Conservation (phyloP, 2,888 invertebrate species). For the Eupithecia subumbrata region DNA sequence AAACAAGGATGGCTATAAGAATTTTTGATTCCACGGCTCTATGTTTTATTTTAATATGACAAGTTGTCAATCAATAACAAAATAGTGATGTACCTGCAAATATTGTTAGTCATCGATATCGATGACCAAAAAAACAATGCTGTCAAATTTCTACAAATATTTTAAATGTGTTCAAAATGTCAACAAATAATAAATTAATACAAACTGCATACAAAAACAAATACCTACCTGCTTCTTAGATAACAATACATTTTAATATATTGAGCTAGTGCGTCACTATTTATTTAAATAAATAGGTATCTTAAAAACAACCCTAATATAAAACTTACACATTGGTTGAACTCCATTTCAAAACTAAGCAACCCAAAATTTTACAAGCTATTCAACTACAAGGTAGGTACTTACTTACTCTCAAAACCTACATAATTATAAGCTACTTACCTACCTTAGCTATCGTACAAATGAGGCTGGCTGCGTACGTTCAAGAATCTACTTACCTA, state of each 20-base stretch:
- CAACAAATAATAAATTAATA: no score
- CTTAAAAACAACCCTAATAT: neutral
- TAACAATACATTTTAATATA: no score
- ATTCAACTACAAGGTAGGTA: no score
- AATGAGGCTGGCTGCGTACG: neutral
- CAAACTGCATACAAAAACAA: no score
- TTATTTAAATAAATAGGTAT: neutral
- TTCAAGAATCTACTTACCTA: neutral
- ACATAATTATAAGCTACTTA: neutral
- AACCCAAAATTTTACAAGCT: neutral
- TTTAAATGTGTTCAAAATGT: neutral
- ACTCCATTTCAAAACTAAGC: neutral
- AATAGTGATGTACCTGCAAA: conserved; percentile 14
- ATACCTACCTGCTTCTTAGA: no score
- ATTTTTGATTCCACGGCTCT: neutral
- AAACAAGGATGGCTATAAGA: neutral
- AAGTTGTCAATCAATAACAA: conserved; percentile 17
- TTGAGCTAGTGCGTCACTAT: neutral
- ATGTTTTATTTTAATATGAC: conserved; percentile 6
- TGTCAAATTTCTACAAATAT: neutral
- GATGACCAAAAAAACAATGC: neutral
- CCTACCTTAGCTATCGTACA: neutral
- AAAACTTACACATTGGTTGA: no score
- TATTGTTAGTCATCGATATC: neutral
- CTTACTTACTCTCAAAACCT: neutral